phyloP scores from a whole-genome alignment of 2,113 vertebrate genomes.

The Columbina picui region DNA sequence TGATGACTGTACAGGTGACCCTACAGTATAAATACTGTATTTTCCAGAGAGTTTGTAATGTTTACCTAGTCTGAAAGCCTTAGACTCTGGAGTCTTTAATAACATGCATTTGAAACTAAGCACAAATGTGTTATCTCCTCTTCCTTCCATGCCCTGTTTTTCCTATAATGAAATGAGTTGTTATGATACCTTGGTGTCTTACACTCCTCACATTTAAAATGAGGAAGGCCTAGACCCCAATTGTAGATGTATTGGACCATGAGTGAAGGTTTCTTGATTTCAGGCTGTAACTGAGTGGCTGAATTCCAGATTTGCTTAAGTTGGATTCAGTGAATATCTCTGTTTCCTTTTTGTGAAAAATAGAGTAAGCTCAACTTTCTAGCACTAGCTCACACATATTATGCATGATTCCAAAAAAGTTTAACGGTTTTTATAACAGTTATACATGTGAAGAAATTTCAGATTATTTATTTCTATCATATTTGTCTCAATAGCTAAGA shows the following conservation, averaged over 20 bases:
- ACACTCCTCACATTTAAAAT: neutral
- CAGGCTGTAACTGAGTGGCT: neutral
- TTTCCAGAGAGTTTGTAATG: neutral
- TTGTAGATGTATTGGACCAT: neutral
- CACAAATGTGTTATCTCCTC: neutral
- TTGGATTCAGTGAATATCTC: neutral
- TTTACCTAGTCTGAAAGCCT: neutral
- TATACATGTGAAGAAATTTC: neutral
- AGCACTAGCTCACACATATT: neutral
- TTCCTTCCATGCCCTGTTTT: neutral
- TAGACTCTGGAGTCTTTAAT: neutral
- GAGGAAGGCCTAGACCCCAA: rapidly evolving
- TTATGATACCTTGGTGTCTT: neutral
- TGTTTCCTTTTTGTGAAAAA: neutral
- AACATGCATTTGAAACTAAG: neutral
- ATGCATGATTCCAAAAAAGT: neutral
- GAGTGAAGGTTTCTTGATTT: neutral
- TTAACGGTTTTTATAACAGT: neutral
- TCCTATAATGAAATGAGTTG: neutral
- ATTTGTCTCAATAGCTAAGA: conserved; percentile 82
- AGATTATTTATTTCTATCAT: conserved; percentile 38
- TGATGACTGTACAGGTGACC: neutral
- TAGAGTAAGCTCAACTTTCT: neutral
- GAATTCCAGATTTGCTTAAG: neutral
- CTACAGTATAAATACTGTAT: neutral